phyloP scores from a whole-genome alignment of 2,888 invertebrate genomes.

The Galerucella nymphaeae region DNA sequence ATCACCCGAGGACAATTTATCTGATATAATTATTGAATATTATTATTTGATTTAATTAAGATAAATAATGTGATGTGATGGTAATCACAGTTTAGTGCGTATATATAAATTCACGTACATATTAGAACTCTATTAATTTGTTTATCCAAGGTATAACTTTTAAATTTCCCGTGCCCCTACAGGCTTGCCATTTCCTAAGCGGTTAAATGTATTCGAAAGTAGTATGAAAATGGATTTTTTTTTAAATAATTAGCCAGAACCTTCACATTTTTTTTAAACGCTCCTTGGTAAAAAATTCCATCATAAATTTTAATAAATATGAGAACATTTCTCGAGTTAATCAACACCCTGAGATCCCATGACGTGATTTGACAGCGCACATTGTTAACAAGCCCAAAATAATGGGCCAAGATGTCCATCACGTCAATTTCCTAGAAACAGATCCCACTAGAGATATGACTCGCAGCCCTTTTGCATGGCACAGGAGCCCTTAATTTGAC shows the following conservation, averaged over 20 bases:
- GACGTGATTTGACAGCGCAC: constrained; percentile 22
- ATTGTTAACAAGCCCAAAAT: constrained; percentile 25
- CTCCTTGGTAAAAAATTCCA: neutral
- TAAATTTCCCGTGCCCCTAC: too few relatives aligned
- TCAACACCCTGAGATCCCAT: constrained; percentile 11
- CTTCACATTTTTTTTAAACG: too few relatives aligned
- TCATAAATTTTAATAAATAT: too few relatives aligned
- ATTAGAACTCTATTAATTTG: neutral
- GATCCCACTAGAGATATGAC: constrained; percentile 37
- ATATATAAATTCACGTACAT: neutral
- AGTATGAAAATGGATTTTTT: too few relatives aligned
- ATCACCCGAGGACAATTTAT: constrained; percentile 20
- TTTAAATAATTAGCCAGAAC: too few relatives aligned
- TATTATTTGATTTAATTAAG: constrained; percentile 29
- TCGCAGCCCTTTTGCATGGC: constrained; percentile 23
- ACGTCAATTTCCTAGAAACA: constrained; percentile 32
- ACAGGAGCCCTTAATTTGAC: constrained; percentile 40
- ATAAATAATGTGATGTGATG: constrained; percentile 1
- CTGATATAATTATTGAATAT: constrained; percentile 26
- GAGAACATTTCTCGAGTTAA: constrained; percentile 1
- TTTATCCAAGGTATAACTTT: neutral
- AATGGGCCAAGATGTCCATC: constrained; percentile 31
- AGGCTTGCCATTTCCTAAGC: too few relatives aligned
- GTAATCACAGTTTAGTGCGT: neutral
- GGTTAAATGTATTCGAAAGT: too few relatives aligned